Percentiles rank a stretch among this genome's conserved stretches.
Evolutionary conservation across 1,140 invertebrate genomes (phyloP).

Genomic region (Pseudoatta argentina): DNA sequence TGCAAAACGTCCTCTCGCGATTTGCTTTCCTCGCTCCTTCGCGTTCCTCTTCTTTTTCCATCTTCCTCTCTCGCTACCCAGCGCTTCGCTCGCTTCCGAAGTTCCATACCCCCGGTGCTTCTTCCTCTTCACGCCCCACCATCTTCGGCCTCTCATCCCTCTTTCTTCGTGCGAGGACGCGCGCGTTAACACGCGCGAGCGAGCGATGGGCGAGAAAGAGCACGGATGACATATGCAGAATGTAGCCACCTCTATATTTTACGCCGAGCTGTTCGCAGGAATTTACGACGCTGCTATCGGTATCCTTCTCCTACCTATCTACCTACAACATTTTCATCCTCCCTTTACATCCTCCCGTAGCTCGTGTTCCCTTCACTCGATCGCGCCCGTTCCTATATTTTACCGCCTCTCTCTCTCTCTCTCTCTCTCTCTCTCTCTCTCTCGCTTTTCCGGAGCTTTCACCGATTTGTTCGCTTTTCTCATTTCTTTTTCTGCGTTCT

Average conservation of each 20-base stretch:
- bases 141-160: neutral
- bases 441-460: neutral
- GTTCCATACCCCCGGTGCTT: neutral
- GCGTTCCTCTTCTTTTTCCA: conserved; percentile 26
- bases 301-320: conserved; percentile 62
- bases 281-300: conserved; percentile 77
- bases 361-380: neutral
- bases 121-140: neutral
- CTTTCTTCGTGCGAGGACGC: conserved; percentile 30
- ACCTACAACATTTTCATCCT: conserved; percentile 40
- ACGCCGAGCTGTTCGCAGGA: conserved; percentile 78
- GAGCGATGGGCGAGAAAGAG: conserved; percentile 72
- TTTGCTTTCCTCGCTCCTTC: conserved; percentile 63
- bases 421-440: neutral
- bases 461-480: conserved; percentile 24
- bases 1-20: conserved; percentile 71
- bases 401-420: neutral
- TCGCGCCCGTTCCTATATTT: neutral
- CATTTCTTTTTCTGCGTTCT: neutral
- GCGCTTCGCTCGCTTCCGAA: too few relatives aligned
- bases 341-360: neutral
- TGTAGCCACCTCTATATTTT: conserved; percentile 80
- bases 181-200: conserved; percentile 66
- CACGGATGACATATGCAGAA: conserved; percentile 82
- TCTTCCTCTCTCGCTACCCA: neutral